A percentile compares a stretch with the other conserved stretches of the same genome.
phyloP scores from a whole-genome alignment of 2,797 vertebrate species.

The Semotilus atromaculatus region DNA sequence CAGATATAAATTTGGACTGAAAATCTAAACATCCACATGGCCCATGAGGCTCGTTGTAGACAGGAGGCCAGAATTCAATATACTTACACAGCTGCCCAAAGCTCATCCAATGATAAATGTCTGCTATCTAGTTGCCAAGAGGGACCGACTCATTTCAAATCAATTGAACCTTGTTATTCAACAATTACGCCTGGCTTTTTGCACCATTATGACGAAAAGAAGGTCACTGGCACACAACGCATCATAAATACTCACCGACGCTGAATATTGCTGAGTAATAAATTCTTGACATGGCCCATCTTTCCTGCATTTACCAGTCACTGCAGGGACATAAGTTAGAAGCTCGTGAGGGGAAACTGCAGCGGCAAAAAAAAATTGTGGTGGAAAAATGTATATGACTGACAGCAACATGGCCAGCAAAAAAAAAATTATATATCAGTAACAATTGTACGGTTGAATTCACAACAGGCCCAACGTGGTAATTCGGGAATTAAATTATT shows the following conservation, averaged over 20 bases:
- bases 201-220: conserved; percentile 39
- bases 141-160: conserved; percentile 58
- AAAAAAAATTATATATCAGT: background rate
- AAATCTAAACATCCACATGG: conserved; percentile 44
- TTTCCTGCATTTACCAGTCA: conserved; percentile 54
- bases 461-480: conserved; percentile 24
- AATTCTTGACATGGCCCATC: conserved; percentile 54
- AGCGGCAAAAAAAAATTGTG: background rate
- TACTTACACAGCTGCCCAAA: conserved; percentile 32
- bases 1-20: conserved; percentile 44
- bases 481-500: conserved; percentile 39
- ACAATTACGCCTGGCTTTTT: conserved; percentile 55
- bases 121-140: conserved; percentile 55
- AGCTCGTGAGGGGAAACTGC: background rate
- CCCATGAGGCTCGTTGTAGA: conserved; percentile 44
- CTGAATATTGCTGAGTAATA: conserved; percentile 51
- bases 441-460: background rate
- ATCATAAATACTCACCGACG: conserved; percentile 55
- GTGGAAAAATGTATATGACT: conserved; percentile 16
- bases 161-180: conserved; percentile 65
- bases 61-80: conserved; percentile 23
- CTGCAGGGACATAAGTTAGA: conserved; percentile 42
- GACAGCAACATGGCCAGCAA: conserved; percentile 30
- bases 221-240: conserved; percentile 51
- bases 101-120: conserved; percentile 55